Percentiles rank a stretch among this genome's conserved stretches.
Conservation (phyloP, 1,140 invertebrate genomes). For the Lamellibrachia luymesi region DNA sequence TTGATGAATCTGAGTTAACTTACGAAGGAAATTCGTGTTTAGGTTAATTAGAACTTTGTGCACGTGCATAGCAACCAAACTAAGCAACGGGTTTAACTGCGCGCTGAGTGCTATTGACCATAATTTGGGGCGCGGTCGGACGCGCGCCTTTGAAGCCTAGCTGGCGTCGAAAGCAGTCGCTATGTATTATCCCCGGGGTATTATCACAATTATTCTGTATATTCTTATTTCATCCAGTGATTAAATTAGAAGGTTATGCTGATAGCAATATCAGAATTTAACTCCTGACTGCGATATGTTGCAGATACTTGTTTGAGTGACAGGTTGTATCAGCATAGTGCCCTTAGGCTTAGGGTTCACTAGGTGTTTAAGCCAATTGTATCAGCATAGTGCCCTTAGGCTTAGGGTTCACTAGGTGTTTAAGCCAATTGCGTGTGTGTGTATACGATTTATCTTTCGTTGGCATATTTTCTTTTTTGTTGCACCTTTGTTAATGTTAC, state of each 20-base stretch:
- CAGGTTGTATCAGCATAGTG: too few species aligned
- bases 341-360: neutral
- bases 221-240: neutral
- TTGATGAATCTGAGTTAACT: neutral
- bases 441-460: too few species aligned
- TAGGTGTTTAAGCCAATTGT: too few species aligned
- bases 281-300: neutral
- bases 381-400: too few species aligned
- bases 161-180: neutral
- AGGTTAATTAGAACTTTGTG: neutral
- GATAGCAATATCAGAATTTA: neutral
- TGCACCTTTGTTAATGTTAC: too few species aligned
- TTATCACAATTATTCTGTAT: neutral
- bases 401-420: neutral
- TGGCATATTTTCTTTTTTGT: too few species aligned
- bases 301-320: neutral
- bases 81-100: neutral
- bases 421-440: too few species aligned
- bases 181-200: neutral
- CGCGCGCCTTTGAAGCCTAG: neutral
- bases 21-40: neutral
- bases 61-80: neutral
- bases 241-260: neutral
- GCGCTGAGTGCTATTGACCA: neutral
- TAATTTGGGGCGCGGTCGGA: neutral